Base-by-base conservation (phyloP, 2,113 vertebrate genomes). In the Speoplatyrhinus poulsoni region DNA sequence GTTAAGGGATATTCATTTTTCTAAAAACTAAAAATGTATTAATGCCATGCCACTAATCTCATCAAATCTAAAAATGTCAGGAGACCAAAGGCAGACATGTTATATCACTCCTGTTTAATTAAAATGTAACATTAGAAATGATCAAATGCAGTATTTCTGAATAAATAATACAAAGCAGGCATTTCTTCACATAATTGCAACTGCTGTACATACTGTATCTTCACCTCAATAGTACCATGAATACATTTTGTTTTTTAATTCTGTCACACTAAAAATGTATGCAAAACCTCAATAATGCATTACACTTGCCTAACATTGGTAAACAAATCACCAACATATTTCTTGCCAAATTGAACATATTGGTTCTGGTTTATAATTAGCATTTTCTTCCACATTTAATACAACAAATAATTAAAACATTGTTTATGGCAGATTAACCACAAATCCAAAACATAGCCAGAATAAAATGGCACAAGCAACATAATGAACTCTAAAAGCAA, bases 401-500 rank as follows among this genome's bases (percentile, higher is more conserved):
- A 26, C 26, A 59, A 72, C n/a, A 64, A 62, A 55, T 11, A 60
- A 55, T 17, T 50, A 67, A 3, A 65, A 65, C 13, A 1, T 61
- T 15, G 13, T 10, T 62, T 47, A 48, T 5, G 69, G 48, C 67
- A 67, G 61, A 60, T 59, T 26, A 69, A 65, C 58, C 56, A 62
- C 6, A 11, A 58, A 81, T 60, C 36, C 65, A 68, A 59, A 80
- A 72, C 61, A 81, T 63, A 1, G 41, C 66, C 46, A 67, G 26
- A 13, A 60, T 67, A 12, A 59, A 80, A 85, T 87, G 81, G 80
- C 82, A 86, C 87, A 49, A 47, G 79, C 54, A 78, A 77, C 69
- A 52, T 62, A 72, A 81, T 57, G 60, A 77, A 79, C 55, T 72
- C 66, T 65, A 46, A 62, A 65, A 75, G 75, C 77, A 68, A 84